These are phyloP conservation scores for Plutella xylostella DNA, from an alignment of 2,888 invertebrate genomes.

Conservation along the genomic window DNA sequence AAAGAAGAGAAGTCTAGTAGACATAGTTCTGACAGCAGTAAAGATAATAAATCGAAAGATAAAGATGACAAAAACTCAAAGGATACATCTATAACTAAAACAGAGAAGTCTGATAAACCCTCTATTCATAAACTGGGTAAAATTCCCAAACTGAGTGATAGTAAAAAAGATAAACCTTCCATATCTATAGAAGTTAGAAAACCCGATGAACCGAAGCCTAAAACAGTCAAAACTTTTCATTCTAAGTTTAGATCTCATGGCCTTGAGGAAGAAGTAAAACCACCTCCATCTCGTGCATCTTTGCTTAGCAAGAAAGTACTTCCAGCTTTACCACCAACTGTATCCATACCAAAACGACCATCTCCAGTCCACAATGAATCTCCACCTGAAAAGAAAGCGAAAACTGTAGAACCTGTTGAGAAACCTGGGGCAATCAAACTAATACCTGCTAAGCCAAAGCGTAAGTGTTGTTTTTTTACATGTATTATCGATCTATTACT, in stretches of 20 bases:
- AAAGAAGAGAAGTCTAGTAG: constrained; percentile 15
- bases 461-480: constrained; percentile 75
- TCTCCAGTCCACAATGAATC: constrained; percentile 60
- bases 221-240: constrained; percentile 92
- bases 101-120: constrained; percentile 69
- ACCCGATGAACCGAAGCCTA: constrained; percentile 78
- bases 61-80: constrained; percentile 29
- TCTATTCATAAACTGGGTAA: constrained; percentile 81
- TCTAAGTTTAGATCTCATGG: constrained; percentile 94
- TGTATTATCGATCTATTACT: constrained; percentile 26
- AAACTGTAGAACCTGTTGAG: constrained; percentile 72
- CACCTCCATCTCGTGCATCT: constrained; percentile 82
- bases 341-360: constrained; percentile 57
- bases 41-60: constrained; percentile 20
- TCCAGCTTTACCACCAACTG: constrained; percentile 52
- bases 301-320: constrained; percentile 72
- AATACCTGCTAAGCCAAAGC: constrained; percentile 89
- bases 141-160: constrained; percentile 78
- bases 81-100: constrained; percentile 31
- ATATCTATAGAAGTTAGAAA: constrained; percentile 86
- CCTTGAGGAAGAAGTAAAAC: constrained; percentile 86
- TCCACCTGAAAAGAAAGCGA: constrained; percentile 83
- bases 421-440: constrained; percentile 87
- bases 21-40: constrained; percentile 15
- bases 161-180: constrained; percentile 77